phyloP scores from a whole-genome alignment of 2,888 invertebrate species.

The Ectemnius lituratus region DNA sequence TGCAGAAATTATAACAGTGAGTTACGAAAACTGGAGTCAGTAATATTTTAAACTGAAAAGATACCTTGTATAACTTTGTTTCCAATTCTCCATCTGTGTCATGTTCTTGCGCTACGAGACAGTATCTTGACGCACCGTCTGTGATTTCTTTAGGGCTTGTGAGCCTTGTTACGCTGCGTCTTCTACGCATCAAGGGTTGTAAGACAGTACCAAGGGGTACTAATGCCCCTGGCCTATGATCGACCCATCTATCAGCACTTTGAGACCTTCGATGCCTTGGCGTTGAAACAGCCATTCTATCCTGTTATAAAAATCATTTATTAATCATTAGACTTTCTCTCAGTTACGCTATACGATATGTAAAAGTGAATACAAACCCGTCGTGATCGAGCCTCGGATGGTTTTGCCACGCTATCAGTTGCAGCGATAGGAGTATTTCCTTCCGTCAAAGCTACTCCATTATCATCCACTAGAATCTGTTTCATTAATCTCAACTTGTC shows the following conservation, averaged over 20 bases:
- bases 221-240: conserved; percentile 89
- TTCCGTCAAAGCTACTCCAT: conserved; percentile 44
- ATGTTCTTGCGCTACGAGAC: conserved; percentile 94
- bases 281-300: conserved; percentile 83
- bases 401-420: conserved; percentile 28
- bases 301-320: conserved; percentile 74
- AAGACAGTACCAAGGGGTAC: conserved; percentile 93
- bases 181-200: conserved; percentile 90
- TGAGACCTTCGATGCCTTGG: conserved; percentile 88
- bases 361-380: conserved; percentile 45
- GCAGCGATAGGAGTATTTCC: conserved; percentile 28
- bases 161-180: conserved; percentile 91
- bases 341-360: neutral
- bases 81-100: conserved; percentile 96
- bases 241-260: conserved; percentile 91
- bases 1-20: conserved; percentile 3
- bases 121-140: conserved; percentile 87
- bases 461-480: conserved; percentile 81
- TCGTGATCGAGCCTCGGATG: conserved; percentile 64
- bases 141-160: conserved; percentile 84
- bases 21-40: neutral
- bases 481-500: conserved; percentile 82
- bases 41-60: neutral
- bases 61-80: conserved; percentile 92
- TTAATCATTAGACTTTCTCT: neutral